Evolutionary conservation across 2,888 invertebrate species (phyloP), one percentile per base, ranked within the genome.

Genomic region (Argyresthia goedartella): DNA sequence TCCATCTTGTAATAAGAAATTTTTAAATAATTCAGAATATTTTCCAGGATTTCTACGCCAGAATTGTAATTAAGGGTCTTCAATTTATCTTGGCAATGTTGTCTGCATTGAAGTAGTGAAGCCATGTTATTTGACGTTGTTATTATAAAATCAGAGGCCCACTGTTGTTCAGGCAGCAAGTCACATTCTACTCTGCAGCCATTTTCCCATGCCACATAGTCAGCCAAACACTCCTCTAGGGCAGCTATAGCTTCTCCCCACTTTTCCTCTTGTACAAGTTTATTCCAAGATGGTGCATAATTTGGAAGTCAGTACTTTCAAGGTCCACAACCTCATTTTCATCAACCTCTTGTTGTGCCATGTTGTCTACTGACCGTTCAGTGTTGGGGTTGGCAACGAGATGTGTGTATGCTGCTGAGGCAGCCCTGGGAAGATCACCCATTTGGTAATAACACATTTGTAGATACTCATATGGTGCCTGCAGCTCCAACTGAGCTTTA

Each of bases 361-460:
- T 71, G 65, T 91, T 91, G 55, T 82, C 73, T 54, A 81, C 66
- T 88, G 91, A 91, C 54, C 87, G 73, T 61, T 89, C 81, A 78
- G 94, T 89, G 49, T 90, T 81, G 13, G 92, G 92, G 73, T 95
- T 89, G 4, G 75, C 78, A 6, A 91, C 80, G 49, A 93, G 76
- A 67, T 89, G 94, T 0, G 95, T 95, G 65, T 91, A 95, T n/a
- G 92, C 91, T 48, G 94, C 91, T 51, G 92, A 91, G 1, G 93
- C 93, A 8, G 95, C 95, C 68, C 92, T 89, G 60, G 90, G 89
- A 41, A 89, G 71, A 52, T 89, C 82, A 59, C 89, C 88, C 69
- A 88, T 87, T 92, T 95, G 85, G 56, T 81, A 94, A 72, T 94
- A 93, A 68, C 95, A 95, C 50, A 92, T 82, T 65, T 95, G 95